These are phyloP conservation scores for Scaptodrosophila lebanonensis DNA, from an alignment of 1,140 invertebrate genomes.

Conservation along the genomic window DNA sequence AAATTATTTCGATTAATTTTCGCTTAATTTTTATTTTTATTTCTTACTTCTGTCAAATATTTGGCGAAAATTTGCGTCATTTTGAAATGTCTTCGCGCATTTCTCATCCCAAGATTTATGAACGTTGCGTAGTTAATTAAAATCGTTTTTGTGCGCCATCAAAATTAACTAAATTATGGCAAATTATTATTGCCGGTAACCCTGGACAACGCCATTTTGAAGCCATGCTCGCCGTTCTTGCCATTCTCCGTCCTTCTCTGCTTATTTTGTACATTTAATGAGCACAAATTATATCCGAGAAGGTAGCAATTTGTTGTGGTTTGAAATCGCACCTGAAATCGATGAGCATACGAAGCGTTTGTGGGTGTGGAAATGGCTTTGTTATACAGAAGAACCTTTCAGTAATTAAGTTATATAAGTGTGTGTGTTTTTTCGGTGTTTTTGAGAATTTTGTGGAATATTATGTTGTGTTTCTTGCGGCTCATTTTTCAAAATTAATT, in stretches of 20 bases:
- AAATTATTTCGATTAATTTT: constrained; percentile 74
- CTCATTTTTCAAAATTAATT: no score
- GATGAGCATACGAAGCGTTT: neutral
- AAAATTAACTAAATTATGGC: constrained; percentile 63
- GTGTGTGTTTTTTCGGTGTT: neutral
- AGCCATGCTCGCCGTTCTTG: no score
- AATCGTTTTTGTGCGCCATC: constrained; percentile 27
- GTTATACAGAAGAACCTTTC: constrained; percentile 23
- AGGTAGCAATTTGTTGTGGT: no score
- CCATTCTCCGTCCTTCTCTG: constrained; percentile 47
- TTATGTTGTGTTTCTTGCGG: no score
- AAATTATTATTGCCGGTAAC: constrained; percentile 23
- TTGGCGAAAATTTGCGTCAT: constrained; percentile 63
- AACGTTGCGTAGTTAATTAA: constrained; percentile 65
- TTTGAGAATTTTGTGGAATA: no score
- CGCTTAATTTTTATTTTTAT: constrained; percentile 75
- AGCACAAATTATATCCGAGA: constrained; percentile 59
- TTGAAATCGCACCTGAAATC: constrained; percentile 47
- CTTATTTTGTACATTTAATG: constrained; percentile 60
- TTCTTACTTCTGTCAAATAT: constrained; percentile 63
- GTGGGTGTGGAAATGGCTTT: constrained; percentile 31
- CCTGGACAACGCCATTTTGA: constrained; percentile 56
- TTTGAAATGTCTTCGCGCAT: constrained; percentile 49
- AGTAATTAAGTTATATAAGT: no score
- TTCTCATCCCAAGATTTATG: constrained; percentile 45